phyloP scores from a whole-genome alignment of 2,113 vertebrate genomes.

The Neogobius melanostomus region DNA sequence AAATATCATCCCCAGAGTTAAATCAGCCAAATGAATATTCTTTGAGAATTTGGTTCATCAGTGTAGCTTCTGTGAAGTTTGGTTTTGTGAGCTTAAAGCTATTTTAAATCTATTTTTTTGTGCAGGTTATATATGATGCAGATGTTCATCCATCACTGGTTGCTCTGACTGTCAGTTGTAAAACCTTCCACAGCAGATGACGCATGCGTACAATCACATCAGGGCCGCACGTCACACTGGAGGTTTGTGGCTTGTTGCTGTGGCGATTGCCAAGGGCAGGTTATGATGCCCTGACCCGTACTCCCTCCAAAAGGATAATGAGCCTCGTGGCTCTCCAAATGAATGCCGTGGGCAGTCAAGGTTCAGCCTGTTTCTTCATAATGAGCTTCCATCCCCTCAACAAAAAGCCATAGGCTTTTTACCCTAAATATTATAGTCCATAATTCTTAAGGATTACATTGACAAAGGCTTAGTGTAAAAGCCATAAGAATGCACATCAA shows the following conservation, averaged over 20 bases:
- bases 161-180: constrained; percentile 47
- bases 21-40: neutral
- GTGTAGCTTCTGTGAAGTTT: neutral
- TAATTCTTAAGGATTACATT: constrained; percentile 44
- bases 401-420: constrained; percentile 46
- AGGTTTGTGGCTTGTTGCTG: constrained; percentile 55
- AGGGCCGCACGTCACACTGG: constrained; percentile 39
- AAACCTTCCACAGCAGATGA: constrained; percentile 25
- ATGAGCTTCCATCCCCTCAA: constrained; percentile 62
- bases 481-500: constrained; percentile 52
- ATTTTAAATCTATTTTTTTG: neutral
- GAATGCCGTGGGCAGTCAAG: constrained; percentile 57
- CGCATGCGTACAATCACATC: constrained; percentile 41
- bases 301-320: constrained; percentile 72
- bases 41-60: neutral
- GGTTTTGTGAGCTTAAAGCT: neutral
- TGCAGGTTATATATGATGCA: constrained; percentile 15
- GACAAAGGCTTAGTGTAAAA: constrained; percentile 56
- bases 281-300: constrained; percentile 65
- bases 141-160: constrained; percentile 59
- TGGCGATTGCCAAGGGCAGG: constrained; percentile 55
- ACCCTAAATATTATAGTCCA: constrained; percentile 40
- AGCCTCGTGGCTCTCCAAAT: constrained; percentile 69
- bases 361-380: constrained; percentile 61
- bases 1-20: too few species aligned